These are phyloP conservation scores for Cherax destructor DNA, from an alignment of 1,140 invertebrate genomes.

Conservation along the genomic window DNA sequence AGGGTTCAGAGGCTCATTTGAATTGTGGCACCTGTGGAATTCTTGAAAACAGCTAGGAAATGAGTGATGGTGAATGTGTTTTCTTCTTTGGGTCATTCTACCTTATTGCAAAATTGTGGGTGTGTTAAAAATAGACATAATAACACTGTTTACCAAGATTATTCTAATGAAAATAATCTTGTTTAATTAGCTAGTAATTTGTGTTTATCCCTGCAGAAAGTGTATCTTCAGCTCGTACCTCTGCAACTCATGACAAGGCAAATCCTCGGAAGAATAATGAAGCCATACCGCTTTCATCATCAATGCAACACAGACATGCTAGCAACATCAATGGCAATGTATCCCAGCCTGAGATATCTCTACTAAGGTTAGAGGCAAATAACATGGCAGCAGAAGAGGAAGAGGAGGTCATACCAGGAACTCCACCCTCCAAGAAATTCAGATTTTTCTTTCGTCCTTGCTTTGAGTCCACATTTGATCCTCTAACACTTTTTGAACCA, in stretches of 20 bases:
- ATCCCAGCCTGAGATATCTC: slow-evolving; percentile 76
- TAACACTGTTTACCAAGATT: no score
- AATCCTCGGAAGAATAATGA: background rate
- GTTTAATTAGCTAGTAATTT: background rate
- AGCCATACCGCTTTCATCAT: background rate
- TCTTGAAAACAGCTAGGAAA: no score
- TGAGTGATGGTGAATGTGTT: no score
- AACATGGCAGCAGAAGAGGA: slow-evolving; percentile 67
- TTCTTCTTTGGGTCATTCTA: no score
- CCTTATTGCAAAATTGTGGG: no score
- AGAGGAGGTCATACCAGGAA: slow-evolving; percentile 74
- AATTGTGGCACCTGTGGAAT: no score
- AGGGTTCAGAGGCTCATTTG: no score
- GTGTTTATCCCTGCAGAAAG: background rate
- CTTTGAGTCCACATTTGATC: slow-evolving; percentile 82
- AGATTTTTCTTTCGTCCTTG: slow-evolving; percentile 80
- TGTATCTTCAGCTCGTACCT: background rate
- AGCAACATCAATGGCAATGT: slow-evolving; percentile 34
- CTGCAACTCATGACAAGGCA: background rate
- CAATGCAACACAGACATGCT: background rate
- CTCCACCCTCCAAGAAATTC: slow-evolving; percentile 43
- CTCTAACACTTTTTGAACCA: slow-evolving; percentile 65
- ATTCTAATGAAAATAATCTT: no score
- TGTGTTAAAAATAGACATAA: no score
- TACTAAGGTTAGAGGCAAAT: slow-evolving; percentile 76